Evolutionary conservation across 1,140 invertebrate species (phyloP), one percentile per base, ranked within the genome.

Genomic region (Yoshiicerus persimilis): DNA sequence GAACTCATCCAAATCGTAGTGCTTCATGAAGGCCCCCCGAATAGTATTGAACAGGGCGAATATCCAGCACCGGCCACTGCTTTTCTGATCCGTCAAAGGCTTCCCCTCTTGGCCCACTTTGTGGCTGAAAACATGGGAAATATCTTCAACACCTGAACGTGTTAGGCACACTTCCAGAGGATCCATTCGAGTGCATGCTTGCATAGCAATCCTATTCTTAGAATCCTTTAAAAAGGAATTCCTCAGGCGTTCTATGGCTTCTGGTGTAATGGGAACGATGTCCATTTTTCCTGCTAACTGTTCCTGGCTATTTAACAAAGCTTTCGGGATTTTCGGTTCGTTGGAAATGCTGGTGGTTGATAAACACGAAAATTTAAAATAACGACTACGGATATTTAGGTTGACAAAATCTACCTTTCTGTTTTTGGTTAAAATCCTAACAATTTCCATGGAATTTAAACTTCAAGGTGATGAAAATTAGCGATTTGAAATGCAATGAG

Each of bases 31-130:
- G 16, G 96, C 96, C 88, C 97, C 92, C 89, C 97, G 94, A 90
- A 98, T 96, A n/a, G 95, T 95, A 93, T 98, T 98, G 16, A 97
- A 93, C 6, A 95, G 94, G 0, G 97, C 96, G 93, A 97, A 98
- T 34, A 98, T 93, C 97, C 97, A 98, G 92, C 97, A 98, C 39
- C 97, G 93, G 0, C 97, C 97, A 8, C 96, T 96, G 90, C 94
- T 95, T 91, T 97, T 97, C 92, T 98, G 97, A 92, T 97, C 96
- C 0, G 96, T 97, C 30, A 97, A 93, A 23, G 97, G 97, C 91
- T 98, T 97, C 11, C 95, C 96, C 93, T 98, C 97, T 25, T 92
- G 93, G 89, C 96, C 96, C 93, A 96, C 95, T 94, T 97, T 97
- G 91, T 96, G 94, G 86, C 95, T 95, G 91, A 96, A 97, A 20